Conservation (phyloP, 2,888 invertebrate species). For the Galerucella pusilla region DNA sequence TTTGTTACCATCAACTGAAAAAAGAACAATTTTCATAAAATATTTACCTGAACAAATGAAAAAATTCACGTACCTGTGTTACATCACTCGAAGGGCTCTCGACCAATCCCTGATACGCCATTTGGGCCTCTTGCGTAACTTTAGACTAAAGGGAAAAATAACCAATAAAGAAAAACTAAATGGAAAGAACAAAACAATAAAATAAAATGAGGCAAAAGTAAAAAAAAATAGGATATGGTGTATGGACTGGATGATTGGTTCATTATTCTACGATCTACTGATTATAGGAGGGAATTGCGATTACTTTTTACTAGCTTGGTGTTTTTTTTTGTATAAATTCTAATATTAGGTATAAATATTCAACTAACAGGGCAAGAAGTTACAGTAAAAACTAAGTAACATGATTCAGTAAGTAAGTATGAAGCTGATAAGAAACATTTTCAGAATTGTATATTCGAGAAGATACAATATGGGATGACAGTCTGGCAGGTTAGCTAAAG, state of each 20-base stretch:
- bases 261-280: slow-evolving; percentile 6
- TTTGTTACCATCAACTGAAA: slow-evolving; percentile 65
- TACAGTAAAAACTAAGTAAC: not conserved
- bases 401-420: not conserved
- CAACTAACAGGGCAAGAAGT: not conserved
- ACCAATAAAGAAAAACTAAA: slow-evolving; percentile 59
- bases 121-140: slow-evolving; percentile 88
- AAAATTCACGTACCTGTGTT: slow-evolving; percentile 57
- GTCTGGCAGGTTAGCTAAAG: too few relatives aligned
- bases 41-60: not conserved
- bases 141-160: slow-evolving; percentile 73
- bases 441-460: too few relatives aligned
- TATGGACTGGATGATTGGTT: not conserved
- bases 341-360: slow-evolving; percentile 5
- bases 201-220: slow-evolving; percentile 33
- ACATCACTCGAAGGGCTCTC: slow-evolving; percentile 69
- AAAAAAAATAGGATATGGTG: slow-evolving; percentile 23
- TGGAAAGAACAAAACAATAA: slow-evolving; percentile 41
- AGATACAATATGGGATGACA: too few relatives aligned
- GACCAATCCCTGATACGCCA: slow-evolving; percentile 92
- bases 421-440: not conserved
- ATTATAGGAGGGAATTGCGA: slow-evolving; percentile 24
- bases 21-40: not conserved
- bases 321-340: slow-evolving; percentile 23
- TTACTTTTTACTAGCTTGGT: slow-evolving; percentile 16